phyloP scores from a whole-genome alignment of 2,888 invertebrate species.

The Bugula neritina region DNA sequence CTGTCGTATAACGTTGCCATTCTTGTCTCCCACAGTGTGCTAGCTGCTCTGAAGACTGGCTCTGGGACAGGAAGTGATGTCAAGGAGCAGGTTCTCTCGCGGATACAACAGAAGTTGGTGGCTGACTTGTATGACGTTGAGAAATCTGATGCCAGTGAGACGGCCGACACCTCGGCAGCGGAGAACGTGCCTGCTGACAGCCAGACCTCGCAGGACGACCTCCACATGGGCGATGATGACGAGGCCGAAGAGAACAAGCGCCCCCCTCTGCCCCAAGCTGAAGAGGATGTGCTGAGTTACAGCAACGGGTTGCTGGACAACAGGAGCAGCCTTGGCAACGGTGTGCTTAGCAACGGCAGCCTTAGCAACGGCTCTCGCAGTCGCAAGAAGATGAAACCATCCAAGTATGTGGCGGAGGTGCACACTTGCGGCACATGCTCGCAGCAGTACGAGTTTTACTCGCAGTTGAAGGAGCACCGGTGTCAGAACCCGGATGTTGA shows the following conservation, averaged over 20 bases:
- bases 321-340: too few species aligned
- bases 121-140: not conserved
- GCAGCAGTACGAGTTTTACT: conserved; percentile 5
- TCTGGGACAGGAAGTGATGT: conserved; percentile 6
- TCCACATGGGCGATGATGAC: not conserved
- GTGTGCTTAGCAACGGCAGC: not conserved
- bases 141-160: not conserved
- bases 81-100: conserved; percentile 5
- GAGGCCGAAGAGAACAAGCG: not conserved
- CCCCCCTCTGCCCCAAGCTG: not conserved
- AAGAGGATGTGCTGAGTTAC: too few species aligned
- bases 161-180: not conserved
- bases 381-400: conserved; percentile 19
- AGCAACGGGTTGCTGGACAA: too few species aligned
- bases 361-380: not conserved
- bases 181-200: not conserved
- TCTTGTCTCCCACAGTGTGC: not conserved
- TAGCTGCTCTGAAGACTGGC: conserved; percentile 20
- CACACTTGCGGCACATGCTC: conserved; percentile 1
- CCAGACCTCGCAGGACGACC: not conserved
- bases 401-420: conserved; percentile 5
- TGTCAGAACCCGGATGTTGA: not conserved
- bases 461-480: not conserved
- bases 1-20: not conserved
- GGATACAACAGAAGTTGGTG: conserved; percentile 16